Evolutionary conservation across 2,113 vertebrate genomes (phyloP), one percentile per base, ranked within the genome.

Genomic region (Machaerirhynchus nigripectus): DNA sequence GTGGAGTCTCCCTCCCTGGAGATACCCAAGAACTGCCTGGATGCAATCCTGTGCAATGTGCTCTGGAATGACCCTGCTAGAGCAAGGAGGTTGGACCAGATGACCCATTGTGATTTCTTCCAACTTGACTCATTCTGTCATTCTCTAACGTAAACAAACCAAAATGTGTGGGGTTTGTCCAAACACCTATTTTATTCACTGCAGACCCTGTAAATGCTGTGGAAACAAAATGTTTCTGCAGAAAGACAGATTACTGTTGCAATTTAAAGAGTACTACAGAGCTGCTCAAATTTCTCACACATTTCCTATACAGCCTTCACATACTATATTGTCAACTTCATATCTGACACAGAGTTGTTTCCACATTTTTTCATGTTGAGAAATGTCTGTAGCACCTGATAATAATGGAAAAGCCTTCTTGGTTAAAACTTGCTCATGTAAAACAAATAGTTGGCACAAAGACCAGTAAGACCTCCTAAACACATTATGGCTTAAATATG

Each of bases 241-340:
- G 24, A 28, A 95, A 85, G 37, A 65, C 33, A 83, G 46, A 50
- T 46, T 77, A 73, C 8, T 67, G 30, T 42, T 76, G 70, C 20
- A 85, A 71, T 44, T 42, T 69, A 59, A 57, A 55, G 59, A 33
- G 13, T 63, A 46, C 50, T 87, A 63, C 13, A 63, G 79, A 73
- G 14, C 8, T 52, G 24, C 24, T 75, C 42, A 79, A 47, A 71
- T 44, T 59, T 57, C 74, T 79, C 33, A 70, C 7, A 20, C 15
- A 69, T 56, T 85, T 93, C 28, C 31, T 53, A 35, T 6, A 53
- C 1, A 56, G 28, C 18, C 11, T 20, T 61, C 19, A 46, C 23
- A 79, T 19, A 81, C 6, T 74, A 55, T 37, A 27, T 3, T 55
- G 22, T 52, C 5, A 1, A 12, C 28, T 52, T 84, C 0, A 0